Evolutionary conservation across 2,888 invertebrate species (phyloP), one percentile per base, ranked within the genome.

Genomic region (Dysmachus trigonus): DNA sequence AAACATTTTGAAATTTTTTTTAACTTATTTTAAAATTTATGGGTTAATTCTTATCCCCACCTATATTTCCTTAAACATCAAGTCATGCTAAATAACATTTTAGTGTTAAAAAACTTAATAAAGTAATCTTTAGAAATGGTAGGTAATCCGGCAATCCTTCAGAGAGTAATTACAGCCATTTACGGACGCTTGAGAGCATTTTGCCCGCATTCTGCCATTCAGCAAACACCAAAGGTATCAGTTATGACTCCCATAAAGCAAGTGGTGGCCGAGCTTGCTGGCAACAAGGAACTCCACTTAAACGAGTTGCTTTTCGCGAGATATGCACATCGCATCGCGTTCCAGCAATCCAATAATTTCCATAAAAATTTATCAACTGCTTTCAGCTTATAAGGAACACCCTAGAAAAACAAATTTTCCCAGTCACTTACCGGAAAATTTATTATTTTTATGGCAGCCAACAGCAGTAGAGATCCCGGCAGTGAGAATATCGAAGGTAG

Each of bases 341-440:
- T 22, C 27, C 27, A 62, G 27, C 62, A 62, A 62, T 62, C 62
- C 62, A 33, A 73, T 73, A 31, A 33, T 73, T 73, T n/a, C 73
- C 73, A 73, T 73, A 73, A 73, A 73, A 73, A n/a, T 73, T 73
- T 73, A 73, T 73, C 73, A 73, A 33, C 31, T 73, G 15, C 73
- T 73, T 33, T 73, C 33, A n/a, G 5, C 73, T 18, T 33, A 73
- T 73, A 31, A 33, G 33, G 73, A 73, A 73, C 73, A 73, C 73
- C 33, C 73, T 31, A 73, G 73, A 73, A 73, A 73, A 73, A 38
- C 76, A 35, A 76, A 76, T 76, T 76, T 76, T 76, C 33, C 76
- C 47, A 47, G 76, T 47, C 47, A 77, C 77, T 77, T 77, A 77
- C 22, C 30, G 22, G 22, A 1, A 77, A 47, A 47, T 77, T 47